Conservation (phyloP, 2,888 invertebrate genomes). For the Hirtodrosophila confusa region DNA sequence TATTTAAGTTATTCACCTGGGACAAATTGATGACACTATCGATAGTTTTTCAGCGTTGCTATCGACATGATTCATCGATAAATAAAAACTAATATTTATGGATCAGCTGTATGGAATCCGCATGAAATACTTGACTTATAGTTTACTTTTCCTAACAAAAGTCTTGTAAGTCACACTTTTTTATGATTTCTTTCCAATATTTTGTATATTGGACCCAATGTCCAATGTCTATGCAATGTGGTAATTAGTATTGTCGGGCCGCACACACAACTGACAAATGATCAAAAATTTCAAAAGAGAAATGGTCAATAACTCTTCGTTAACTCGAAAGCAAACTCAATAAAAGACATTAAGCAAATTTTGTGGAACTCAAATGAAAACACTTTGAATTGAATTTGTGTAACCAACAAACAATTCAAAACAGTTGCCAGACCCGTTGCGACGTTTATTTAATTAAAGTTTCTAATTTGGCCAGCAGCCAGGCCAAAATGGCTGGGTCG, state of each 20-base stretch:
- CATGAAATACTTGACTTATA: no score
- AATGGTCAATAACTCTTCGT: neutral
- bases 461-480: conserved; percentile 19
- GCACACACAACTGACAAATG: conserved; percentile 6
- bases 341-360: conserved; percentile 11
- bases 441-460: conserved; percentile 45
- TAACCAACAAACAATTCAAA: conserved; percentile 11
- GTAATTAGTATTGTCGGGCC: neutral
- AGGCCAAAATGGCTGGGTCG: conserved; percentile 6
- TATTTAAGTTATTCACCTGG: no score
- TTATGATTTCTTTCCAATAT: no score
- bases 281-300: neutral
- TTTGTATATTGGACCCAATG: no score
- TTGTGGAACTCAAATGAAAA: conserved; percentile 18
- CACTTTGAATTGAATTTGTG: conserved; percentile 42
- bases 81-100: no score
- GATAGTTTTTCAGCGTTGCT: no score
- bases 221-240: no score
- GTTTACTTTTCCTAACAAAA: no score
- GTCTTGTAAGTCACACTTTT: no score
- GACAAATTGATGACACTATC: no score
- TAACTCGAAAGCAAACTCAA: conserved; percentile 10
- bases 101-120: no score
- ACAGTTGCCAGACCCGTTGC: conserved; percentile 27
- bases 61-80: no score